Base-by-base conservation (phyloP, 64 coral and sea anemone species). In the Montipora foliosa region DNA sequence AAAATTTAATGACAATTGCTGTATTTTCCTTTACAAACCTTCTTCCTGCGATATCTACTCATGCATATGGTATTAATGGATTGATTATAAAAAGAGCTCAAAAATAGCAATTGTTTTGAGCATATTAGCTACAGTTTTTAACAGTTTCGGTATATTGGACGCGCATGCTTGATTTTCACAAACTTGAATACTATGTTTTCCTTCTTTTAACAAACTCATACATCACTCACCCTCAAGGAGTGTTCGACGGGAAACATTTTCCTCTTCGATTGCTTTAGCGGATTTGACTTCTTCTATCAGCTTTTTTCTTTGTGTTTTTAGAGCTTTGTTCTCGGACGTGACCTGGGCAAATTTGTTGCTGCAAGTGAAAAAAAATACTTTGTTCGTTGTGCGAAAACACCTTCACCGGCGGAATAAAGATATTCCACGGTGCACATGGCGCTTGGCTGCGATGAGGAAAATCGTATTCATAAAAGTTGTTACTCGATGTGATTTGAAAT, bases 261-360 rank as follows among this genome's bases (percentile, higher is more conserved):
- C 76, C 1, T 4, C 17, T 78, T 16, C 17, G 47, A 4, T n/a
- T 78, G 16, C 47, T 47, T 78, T 78, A 4, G 17, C 13, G 5
- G 46, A 13, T 14, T 78, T 37, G 49, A 47, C 76, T 48, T 84
- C 82, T 22, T 68, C 60, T 44, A 68, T 6, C 16, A 64, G 8
- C 16, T 68, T 68, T 8, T 84, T 49, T 8, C 47, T 68, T 19
- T 78, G 76, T 19, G 76, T 78, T 46, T 69, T 84, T 10, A 68
- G 8, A 37, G 62, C 60, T 84, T 46, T 84, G 16, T 68, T 68
- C 10, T 84, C 62, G 12, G 25, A 67, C 8, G 60, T 68, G 47
- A 68, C 4, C 44, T 84, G 82, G 44, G 79, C 79, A 14, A 82
- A 10, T 49, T 60, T 82, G n/a, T 62, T 82, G 79, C 79, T 82